phyloP scores from a whole-genome alignment of 2,797 vertebrate genomes.

The Tachyglossus aculeatus region DNA sequence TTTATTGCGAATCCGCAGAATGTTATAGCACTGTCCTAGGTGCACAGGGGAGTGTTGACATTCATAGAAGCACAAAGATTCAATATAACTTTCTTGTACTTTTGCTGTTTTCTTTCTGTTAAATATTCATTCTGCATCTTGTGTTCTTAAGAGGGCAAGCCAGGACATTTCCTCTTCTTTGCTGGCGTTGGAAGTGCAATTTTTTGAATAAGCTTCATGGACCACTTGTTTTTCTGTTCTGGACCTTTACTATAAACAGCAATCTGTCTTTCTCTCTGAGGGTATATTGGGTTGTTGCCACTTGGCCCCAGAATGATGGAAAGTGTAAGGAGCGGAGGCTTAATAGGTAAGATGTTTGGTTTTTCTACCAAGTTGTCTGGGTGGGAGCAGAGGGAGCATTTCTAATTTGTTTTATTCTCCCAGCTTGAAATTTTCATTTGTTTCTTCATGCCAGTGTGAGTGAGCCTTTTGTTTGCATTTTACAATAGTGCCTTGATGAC shows the following conservation, averaged over 20 bases:
- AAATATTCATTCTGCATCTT: neutral
- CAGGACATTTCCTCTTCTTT: neutral
- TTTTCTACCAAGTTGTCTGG: neutral
- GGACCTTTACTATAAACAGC: neutral
- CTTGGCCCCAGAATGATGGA: neutral
- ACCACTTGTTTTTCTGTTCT: neutral
- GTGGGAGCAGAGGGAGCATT: neutral
- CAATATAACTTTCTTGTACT: too few relatives aligned
- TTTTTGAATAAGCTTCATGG: neutral
- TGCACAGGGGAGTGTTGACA: too few relatives aligned
- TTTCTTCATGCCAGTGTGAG: neutral
- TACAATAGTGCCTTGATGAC: neutral
- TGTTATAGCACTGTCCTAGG: too few relatives aligned
- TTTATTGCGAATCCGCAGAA: too few relatives aligned
- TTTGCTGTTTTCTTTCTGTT: neutral
- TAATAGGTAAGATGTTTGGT: neutral
- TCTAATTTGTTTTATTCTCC: neutral
- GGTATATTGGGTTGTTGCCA: neutral
- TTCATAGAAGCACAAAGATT: too few relatives aligned
- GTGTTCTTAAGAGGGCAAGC: neutral
- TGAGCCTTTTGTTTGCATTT: neutral
- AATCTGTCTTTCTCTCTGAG: neutral
- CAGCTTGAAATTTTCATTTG: neutral
- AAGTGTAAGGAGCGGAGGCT: neutral
- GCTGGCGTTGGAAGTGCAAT: neutral